Conservation (phyloP, 2,797 vertebrate genomes). For the Hippopotamyrus pictus region DNA sequence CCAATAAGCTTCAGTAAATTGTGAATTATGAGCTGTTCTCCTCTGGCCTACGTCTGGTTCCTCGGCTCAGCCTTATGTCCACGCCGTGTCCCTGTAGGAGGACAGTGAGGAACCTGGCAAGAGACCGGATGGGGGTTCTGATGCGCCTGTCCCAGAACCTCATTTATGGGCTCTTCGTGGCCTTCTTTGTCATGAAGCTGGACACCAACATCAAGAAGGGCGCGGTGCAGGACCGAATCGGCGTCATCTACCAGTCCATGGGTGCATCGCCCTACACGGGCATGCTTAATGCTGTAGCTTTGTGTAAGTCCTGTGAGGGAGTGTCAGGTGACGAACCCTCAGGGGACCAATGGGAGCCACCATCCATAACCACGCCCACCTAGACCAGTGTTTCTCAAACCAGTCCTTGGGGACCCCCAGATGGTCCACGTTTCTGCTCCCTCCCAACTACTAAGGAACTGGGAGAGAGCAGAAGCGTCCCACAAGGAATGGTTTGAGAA, state of each 20-base stretch:
- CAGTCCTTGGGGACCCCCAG: not conserved
- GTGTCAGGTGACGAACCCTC: not conserved
- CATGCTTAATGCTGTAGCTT: constrained; percentile 85
- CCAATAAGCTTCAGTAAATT: not conserved
- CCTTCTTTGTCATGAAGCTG: constrained; percentile 77
- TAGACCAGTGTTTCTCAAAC: not conserved
- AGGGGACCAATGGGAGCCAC: not conserved
- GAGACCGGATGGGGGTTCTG: constrained; percentile 77
- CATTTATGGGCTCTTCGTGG: constrained; percentile 78
- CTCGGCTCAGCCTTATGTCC: not conserved
- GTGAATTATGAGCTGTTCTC: not conserved
- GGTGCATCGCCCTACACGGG: constrained; percentile 82
- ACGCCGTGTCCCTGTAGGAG: constrained; percentile 62
- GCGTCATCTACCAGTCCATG: constrained; percentile 82
- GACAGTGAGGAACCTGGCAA: constrained; percentile 71
- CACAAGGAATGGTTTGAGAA: no score
- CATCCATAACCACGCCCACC: not conserved
- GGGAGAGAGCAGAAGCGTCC: no score
- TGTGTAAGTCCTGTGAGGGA: constrained; percentile 73
- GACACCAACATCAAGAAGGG: constrained; percentile 68
- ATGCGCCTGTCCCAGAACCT: constrained; percentile 93
- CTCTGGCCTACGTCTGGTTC: not conserved
- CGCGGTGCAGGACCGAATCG: constrained; percentile 85
- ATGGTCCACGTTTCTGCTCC: no score
- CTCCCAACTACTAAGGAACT: no score